Base-by-base conservation (phyloP, 2,888 invertebrate species). In the Junonia oenone region DNA sequence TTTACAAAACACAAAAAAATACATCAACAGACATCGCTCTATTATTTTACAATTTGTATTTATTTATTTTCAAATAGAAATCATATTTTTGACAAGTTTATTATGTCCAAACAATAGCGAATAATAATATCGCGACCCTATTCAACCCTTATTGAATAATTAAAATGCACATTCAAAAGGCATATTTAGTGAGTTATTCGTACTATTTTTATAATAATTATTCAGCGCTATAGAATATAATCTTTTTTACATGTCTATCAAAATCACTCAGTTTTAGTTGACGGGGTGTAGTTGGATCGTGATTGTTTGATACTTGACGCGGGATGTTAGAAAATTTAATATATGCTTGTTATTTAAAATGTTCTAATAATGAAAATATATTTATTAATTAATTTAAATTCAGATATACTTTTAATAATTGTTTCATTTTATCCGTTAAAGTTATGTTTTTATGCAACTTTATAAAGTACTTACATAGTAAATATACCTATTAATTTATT, bases 221-320 rank as follows among this genome's bases (percentile, higher is more conserved):
- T 86, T 83, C 83, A 84, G 78, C 72, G 68, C 73, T 72, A 75
- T 81, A 75, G 73, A 80, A 75, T 74, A 74, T 74, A 78, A 73
- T 78, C 79, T 79, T 79, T 78, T 83, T 88, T 79, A 83, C 70
- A 68, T 78, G 87, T 87, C 88, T 83, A 76, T 88, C 88, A 88
- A 69, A 58, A 62, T 55, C 38, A 40, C 38, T 40, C 68, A 58
- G 63, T 54, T 51, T 63, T 54, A 55, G 52, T 55, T 54, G 51
- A 64, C 59, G 56, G 58, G 47, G 64, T 62, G 61, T 59, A 53
- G 43, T 59, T 29, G 26, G 61, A 58, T 17, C 6, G 2, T 38
- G 31, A 9, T 0, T 9, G 59, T 49, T 80, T 78, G 78, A 75
- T 78, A 52, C 48, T 57, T 40, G 35, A 8, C 5, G 0, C 1